phyloP scores from a whole-genome alignment of 2,888 invertebrate species.

The Himalopsyche japonica region DNA sequence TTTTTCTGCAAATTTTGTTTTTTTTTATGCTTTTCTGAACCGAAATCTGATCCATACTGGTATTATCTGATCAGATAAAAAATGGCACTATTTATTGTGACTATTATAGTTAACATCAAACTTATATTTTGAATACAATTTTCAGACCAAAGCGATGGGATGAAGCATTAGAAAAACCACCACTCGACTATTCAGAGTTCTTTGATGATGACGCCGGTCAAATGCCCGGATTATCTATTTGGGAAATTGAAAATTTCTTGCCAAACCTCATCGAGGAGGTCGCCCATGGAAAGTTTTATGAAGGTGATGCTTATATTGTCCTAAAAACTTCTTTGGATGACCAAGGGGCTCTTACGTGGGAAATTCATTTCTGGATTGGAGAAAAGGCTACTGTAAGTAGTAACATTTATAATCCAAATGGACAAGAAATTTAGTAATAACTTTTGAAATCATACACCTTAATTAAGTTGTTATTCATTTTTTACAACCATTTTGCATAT shows the following conservation, averaged over 20 bases:
- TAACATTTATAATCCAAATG: too few species aligned
- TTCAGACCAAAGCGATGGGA: slow-evolving; percentile 93
- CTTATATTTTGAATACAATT: slow-evolving; percentile 13
- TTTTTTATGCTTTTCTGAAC: too few species aligned
- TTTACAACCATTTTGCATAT: too few species aligned
- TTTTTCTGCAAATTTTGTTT: too few species aligned
- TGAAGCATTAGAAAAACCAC: slow-evolving; percentile 92
- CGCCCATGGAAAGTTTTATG: slow-evolving; percentile 96
- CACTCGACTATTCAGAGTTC: slow-evolving; percentile 95
- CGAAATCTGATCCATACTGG: too few species aligned
- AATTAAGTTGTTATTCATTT: too few species aligned
- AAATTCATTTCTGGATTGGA: slow-evolving; percentile 99
- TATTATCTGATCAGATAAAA: too few species aligned
- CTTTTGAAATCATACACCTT: too few species aligned
- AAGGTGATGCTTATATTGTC: slow-evolving; percentile 98
- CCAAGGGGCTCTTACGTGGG: slow-evolving; percentile 84
- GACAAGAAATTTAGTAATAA: too few species aligned
- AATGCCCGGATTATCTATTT: slow-evolving; percentile 87
- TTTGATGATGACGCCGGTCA: slow-evolving; percentile 96
- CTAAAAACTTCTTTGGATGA: slow-evolving; percentile 86
- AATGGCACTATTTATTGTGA: background rate
- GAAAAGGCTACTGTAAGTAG: slow-evolving; percentile 81
- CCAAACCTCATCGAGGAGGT: slow-evolving; percentile 94
- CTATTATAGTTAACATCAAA: background rate
- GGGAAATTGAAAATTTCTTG: slow-evolving; percentile 99